Base-by-base conservation (phyloP, 2,797 vertebrate species). In the Sebastes iracundus region DNA sequence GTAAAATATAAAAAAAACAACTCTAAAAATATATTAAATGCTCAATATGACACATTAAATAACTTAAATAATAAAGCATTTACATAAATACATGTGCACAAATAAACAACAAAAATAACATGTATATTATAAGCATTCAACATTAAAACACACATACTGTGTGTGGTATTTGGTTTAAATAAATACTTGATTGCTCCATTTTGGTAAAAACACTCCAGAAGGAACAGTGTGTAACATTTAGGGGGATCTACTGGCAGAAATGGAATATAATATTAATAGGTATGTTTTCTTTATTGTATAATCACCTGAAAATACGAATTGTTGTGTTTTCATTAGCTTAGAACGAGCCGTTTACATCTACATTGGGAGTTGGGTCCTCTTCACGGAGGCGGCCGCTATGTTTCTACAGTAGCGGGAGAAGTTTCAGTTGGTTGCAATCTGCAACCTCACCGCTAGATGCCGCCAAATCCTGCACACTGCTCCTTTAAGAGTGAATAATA, bases 21-120 rank as follows among this genome's bases (percentile, higher is more conserved):
- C 59, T 69, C 14, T 38, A 64, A 62, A 76, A 59, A 77, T 60
- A 71, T 59, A 20, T 46, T 46, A 81, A 71, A 78, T 52, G 71
- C 70, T 18, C 42, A 62, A 56, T 55, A 59, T 77, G 33, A 81
- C 72, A 87, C 53, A 35, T 46, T 13, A 70, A 68, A 11, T 32
- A 75, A 35, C 7, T 78, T 14, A 84, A 88, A 80, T 76, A 55
- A 74, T 60, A 69, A 78, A 83, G 55, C 32, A 84, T 74, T 87
- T 72, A 75, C 63, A 90, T 71, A 73, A 87, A 90, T 83, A 77
- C 56, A 77, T 35, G 27, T 67, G 68, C 10, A 62, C 59, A 80
- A 62, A 81, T 62, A 16, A 70, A 28, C 35, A 71, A 52, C 22
- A 72, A 73, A 80, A 62, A 66, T 61, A 76, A 77, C 7, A 58